phyloP scores from a whole-genome alignment of 2,888 invertebrate species.

The Thereva unica region DNA sequence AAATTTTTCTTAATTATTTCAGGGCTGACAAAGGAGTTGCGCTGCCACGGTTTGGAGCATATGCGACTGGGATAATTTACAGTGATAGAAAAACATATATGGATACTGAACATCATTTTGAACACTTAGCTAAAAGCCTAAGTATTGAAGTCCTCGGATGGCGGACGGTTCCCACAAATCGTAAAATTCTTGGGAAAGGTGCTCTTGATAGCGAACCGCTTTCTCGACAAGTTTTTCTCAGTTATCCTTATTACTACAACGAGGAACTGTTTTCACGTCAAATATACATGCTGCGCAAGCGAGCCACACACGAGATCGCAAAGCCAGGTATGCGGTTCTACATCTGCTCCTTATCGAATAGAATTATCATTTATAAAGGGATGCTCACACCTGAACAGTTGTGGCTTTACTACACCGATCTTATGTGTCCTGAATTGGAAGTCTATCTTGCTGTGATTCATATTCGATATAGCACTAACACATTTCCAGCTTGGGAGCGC shows the following conservation, averaged over 20 bases:
- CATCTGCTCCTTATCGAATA: slow-evolving; percentile 90
- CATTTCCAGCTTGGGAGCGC: slow-evolving; percentile 99
- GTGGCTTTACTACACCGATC: slow-evolving; percentile 77
- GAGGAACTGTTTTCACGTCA: slow-evolving; percentile 61
- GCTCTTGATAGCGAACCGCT: slow-evolving; percentile 93
- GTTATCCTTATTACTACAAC: slow-evolving; percentile 61
- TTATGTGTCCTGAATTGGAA: slow-evolving; percentile 77
- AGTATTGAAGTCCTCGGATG: slow-evolving; percentile 86
- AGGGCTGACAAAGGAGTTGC: slow-evolving; percentile 81
- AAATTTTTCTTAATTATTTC: slow-evolving; percentile 44
- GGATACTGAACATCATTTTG: slow-evolving; percentile 80
- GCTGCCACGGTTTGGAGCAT: slow-evolving; percentile 84
- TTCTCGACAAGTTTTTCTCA: slow-evolving; percentile 92
- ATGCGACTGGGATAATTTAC: slow-evolving; percentile 97
- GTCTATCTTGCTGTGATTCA: slow-evolving; percentile 96
- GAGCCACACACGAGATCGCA: slow-evolving; percentile 86
- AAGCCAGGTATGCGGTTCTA: slow-evolving; percentile 89
- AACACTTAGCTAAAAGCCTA: slow-evolving; percentile 77
- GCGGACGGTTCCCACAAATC: slow-evolving; percentile 91
- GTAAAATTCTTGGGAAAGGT: slow-evolving; percentile 83
- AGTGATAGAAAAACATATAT: slow-evolving; percentile 82
- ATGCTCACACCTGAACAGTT: slow-evolving; percentile 91
- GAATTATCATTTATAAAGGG: slow-evolving; percentile 96
- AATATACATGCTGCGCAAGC: slow-evolving; percentile 92
- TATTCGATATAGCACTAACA: slow-evolving; percentile 98